Percentiles rank a stretch among this genome's conserved stretches.
These are phyloP conservation scores for Apeira syringaria DNA, from an alignment of 2,888 invertebrate genomes.

Conservation along the genomic window DNA sequence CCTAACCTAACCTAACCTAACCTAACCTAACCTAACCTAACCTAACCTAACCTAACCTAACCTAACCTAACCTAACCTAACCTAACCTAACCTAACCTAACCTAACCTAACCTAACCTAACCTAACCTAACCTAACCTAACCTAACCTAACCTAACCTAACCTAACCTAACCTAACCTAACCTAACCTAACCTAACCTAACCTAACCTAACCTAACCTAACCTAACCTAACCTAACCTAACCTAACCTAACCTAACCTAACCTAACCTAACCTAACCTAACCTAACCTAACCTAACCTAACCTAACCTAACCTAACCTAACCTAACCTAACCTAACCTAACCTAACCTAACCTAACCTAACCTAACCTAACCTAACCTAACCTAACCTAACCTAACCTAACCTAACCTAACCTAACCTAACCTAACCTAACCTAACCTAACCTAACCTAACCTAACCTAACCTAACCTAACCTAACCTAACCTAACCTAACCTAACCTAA, in stretches of 20 bases:
- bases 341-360: constrained; percentile 25
- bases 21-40: constrained; percentile 27
- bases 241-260: constrained; percentile 30
- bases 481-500: constrained; percentile 26
- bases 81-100: constrained; percentile 14
- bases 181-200: constrained; percentile 1
- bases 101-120: constrained; percentile 27
- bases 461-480: constrained; percentile 26
- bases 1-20: constrained; percentile 24
- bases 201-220: constrained; percentile 2
- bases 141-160: constrained; percentile 14
- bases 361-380: constrained; percentile 24
- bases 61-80: constrained; percentile 24
- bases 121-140: constrained; percentile 24
- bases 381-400: constrained; percentile 26
- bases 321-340: constrained; percentile 30
- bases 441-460: constrained; percentile 28
- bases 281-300: constrained; percentile 25
- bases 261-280: constrained; percentile 27
- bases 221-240: constrained; percentile 25
- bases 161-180: constrained; percentile 17
- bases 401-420: constrained; percentile 14
- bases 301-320: constrained; percentile 31
- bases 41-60: constrained; percentile 28
- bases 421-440: constrained; percentile 30